A percentile compares a stretch with the other conserved stretches of the same genome.
Conservation (phyloP, 2,797 vertebrate genomes). For the Eutrigla gurnardus region DNA sequence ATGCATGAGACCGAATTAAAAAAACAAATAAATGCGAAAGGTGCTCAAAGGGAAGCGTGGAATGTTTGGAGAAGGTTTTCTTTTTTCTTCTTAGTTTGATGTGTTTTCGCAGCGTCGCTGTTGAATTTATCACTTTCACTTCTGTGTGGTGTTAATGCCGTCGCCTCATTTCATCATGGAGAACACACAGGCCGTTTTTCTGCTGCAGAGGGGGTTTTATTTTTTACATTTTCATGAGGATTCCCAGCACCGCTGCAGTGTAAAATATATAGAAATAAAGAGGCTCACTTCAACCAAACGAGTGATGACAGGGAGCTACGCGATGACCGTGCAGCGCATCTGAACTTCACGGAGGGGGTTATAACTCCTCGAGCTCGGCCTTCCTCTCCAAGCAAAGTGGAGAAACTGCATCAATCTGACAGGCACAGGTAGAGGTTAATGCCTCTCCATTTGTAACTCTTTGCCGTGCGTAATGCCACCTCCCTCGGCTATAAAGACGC, state of each 20-base stretch:
- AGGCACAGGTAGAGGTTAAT: conserved; percentile 75
- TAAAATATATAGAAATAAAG: conserved; percentile 59
- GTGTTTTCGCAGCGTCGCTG: conserved; percentile 77
- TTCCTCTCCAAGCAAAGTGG: conserved; percentile 53
- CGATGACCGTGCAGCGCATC: conserved; percentile 35
- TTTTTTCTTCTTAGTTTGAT: conserved; percentile 63
- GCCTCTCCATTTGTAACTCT: conserved; percentile 76
- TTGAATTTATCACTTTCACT: conserved; percentile 83
- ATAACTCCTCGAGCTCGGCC: conserved; percentile 50
- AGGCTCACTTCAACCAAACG: conserved; percentile 44
- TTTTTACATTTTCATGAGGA: conserved; percentile 67
- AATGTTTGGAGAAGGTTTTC: conserved; percentile 79
- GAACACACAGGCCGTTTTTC: conserved; percentile 70
- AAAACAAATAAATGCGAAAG: conserved; percentile 80
- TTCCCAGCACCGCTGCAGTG: conserved; percentile 26
- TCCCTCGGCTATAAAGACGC: conserved; percentile 62
- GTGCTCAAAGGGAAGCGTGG: conserved; percentile 67
- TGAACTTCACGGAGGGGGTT: conserved; percentile 39
- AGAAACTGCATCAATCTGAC: conserved; percentile 67
- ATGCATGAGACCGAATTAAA: conserved; percentile 81
- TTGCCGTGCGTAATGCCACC: conserved; percentile 65
- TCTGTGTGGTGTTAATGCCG: conserved; percentile 70
- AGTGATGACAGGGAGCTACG: conserved; percentile 55
- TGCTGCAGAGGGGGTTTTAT: conserved; percentile 9
- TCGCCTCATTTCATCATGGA: conserved; percentile 71